Percentiles rank a stretch among this genome's conserved stretches.
These are phyloP conservation scores for Alouatta palliata DNA, from an alignment of 2,113 vertebrate species.

Conservation along the genomic window DNA sequence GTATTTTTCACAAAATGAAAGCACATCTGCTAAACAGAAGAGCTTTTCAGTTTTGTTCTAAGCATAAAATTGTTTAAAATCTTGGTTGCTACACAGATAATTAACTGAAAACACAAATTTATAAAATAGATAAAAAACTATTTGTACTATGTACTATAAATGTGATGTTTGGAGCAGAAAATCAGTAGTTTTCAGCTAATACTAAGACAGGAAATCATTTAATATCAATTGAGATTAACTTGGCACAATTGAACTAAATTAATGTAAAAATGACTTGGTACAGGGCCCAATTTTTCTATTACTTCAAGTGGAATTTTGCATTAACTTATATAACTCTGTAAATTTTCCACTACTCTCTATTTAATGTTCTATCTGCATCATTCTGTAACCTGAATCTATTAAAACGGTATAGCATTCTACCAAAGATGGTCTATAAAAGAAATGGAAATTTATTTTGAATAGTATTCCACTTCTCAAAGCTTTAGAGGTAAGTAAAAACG, in stretches of 20 bases:
- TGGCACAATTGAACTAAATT: constrained; percentile 65
- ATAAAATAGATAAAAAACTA: constrained; percentile 45
- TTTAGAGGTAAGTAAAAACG: constrained; percentile 60
- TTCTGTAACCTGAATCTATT: constrained; percentile 61
- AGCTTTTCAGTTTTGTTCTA: constrained; percentile 37
- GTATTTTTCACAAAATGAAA: constrained; percentile 60
- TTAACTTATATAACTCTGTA: constrained; percentile 69
- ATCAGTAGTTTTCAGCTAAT: constrained; percentile 50
- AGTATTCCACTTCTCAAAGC: constrained; percentile 29
- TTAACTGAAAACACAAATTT: constrained; percentile 35
- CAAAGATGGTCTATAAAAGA: constrained; percentile 59
- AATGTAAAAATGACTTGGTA: constrained; percentile 67
- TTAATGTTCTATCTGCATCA: constrained; percentile 61
- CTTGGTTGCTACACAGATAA: constrained; percentile 7
- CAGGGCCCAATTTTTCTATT: constrained; percentile 64
- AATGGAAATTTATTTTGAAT: constrained; percentile 67
- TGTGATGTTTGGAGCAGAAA: constrained; percentile 40
- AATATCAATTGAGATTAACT: constrained; percentile 58
- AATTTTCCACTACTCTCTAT: constrained; percentile 60
- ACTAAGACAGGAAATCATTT: constrained; percentile 55
- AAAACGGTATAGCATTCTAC: constrained; percentile 45
- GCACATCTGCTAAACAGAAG: constrained; percentile 22
- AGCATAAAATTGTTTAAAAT: constrained; percentile 26
- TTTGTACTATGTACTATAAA: neutral
- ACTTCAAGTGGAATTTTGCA: constrained; percentile 64